phyloP scores from a whole-genome alignment of 92 coral and sea anemone genomes.

The Phymanthus crucifer region DNA sequence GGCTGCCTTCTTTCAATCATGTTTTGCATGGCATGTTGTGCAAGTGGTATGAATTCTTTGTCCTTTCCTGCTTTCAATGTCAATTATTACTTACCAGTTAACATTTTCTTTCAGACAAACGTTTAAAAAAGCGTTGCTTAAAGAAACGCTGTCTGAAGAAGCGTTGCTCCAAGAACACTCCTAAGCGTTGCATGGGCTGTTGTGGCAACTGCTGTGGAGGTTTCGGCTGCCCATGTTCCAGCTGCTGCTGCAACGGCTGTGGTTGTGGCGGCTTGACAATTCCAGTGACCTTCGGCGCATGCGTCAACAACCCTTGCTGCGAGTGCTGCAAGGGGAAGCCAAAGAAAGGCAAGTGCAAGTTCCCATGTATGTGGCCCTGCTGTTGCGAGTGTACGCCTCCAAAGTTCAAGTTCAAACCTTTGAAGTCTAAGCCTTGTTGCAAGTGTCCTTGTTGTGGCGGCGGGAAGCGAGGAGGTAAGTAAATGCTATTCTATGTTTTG shows the following conservation, averaged over 20 bases:
- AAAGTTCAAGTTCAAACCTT: conserved; percentile 62
- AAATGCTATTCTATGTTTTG: not conserved
- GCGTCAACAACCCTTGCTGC: conserved; percentile 67
- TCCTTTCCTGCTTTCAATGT: not conserved
- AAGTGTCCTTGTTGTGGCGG: conserved; percentile 38
- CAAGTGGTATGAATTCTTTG: not conserved
- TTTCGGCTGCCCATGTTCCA: conserved; percentile 52
- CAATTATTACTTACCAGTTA: not conserved
- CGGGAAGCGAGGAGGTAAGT: conserved; percentile 41
- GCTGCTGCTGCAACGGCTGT: conserved; percentile 58
- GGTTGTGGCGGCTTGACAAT: conserved; percentile 54
- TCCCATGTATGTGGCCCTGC: conserved; percentile 80
- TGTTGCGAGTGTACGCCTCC: conserved; percentile 65
- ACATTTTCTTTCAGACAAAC: conserved; percentile 16
- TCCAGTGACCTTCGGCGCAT: conserved; percentile 69
- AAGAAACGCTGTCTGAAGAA: conserved; percentile 11
- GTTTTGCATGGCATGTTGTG: not conserved
- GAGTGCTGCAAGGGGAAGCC: conserved; percentile 57
- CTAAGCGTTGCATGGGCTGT: not conserved
- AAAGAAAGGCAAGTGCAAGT: conserved; percentile 55
- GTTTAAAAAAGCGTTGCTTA: conserved; percentile 28
- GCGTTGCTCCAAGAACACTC: conserved; percentile 1
- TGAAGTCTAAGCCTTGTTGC: conserved; percentile 51
- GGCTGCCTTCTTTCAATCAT: not conserved
- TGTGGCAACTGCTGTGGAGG: conserved; percentile 65